Evolutionary conservation across 2,888 invertebrate genomes (phyloP).

Genomic region (Clivina fossor): DNA sequence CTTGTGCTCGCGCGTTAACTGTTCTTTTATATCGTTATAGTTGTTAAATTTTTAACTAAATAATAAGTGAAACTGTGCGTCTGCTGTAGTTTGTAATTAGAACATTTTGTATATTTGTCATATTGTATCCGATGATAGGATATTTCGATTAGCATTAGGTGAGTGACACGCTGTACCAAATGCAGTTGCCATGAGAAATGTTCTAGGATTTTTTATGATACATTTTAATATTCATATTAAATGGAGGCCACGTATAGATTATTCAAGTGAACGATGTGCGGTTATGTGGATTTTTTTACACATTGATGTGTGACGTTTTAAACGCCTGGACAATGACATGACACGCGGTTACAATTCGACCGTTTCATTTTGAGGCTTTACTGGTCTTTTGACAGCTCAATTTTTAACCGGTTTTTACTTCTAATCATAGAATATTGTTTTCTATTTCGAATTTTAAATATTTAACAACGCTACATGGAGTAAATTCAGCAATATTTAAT

Average conservation of each 20-base stretch:
- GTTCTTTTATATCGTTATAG: constrained; percentile 25
- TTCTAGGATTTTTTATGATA: constrained; percentile 12
- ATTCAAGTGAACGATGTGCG: constrained; percentile 5
- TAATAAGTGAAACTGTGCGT: constrained; percentile 43
- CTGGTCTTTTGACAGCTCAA: too few relatives aligned
- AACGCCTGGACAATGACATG: constrained; percentile 2
- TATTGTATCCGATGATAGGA: constrained; percentile 29
- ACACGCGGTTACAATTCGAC: constrained; percentile 9
- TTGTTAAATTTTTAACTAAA: constrained; percentile 24
- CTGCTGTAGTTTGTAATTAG: constrained; percentile 37
- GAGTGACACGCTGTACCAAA: constrained; percentile 26
- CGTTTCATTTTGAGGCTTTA: too few relatives aligned
- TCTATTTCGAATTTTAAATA: too few relatives aligned
- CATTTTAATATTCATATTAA: constrained; percentile 12
- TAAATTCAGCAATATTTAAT: too few relatives aligned
- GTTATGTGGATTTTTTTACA: too few relatives aligned
- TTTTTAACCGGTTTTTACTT: too few relatives aligned
- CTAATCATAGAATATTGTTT: too few relatives aligned
- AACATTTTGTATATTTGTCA: constrained; percentile 21
- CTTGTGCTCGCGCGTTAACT: constrained; percentile 28
- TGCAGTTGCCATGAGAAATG: constrained; percentile 25
- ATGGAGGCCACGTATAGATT: constrained; percentile 12
- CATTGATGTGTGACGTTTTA: not conserved
- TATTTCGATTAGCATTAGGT: constrained; percentile 20
- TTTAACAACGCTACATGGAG: too few relatives aligned